Base-by-base conservation (phyloP, 2,113 vertebrate genomes). In the Fulica atra region DNA sequence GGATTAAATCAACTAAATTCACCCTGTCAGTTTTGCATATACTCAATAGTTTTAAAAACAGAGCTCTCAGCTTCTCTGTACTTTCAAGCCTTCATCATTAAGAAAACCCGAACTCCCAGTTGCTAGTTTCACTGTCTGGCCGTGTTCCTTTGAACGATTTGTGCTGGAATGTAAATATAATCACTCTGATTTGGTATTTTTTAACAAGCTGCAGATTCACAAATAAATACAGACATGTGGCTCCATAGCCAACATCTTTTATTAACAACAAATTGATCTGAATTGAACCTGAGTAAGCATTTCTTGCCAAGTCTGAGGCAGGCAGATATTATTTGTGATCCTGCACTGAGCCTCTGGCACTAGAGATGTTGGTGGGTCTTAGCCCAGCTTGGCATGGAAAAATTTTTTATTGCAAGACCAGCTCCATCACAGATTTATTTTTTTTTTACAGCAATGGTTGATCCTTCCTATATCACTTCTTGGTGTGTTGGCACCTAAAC, bases 1-100 rank as follows among this genome's bases (percentile, higher is more conserved):
- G 88, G 86, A 94, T 91, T 92, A 92, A 88, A 94, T 92, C 86
- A 96, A 91, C 65, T 79, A 66, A 96, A 95, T 72, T 83, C 80
- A 76, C 12, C 25, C 82, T 92, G 95, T 40, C 73, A 79, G 61
- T 94, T 86, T 86, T 84, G 57, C 72, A 72, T 40, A 59, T 35
- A 71, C n/a, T 74, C 90, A 71, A 54, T 14, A 90, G 16, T 48
- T 86, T 88, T 72, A 61, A 73, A 74, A 88, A 86, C 10, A 26
- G 28, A 76, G 25, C 26, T 90, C 85, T 35, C 72, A 84, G 72
- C 24, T 59, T 81, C 26, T 88, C 76, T 92, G 18, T 69, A 16
- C 78, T 95, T 93, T 86, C 92, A 92, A 81, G 68, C 51, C 38
- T 83, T 38, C 50, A 44, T 79, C 61, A 81, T 95, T 84, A 93